These are phyloP conservation scores for Seira sanloemensis DNA, from an alignment of 2,888 invertebrate genomes.

Conservation along the genomic window DNA sequence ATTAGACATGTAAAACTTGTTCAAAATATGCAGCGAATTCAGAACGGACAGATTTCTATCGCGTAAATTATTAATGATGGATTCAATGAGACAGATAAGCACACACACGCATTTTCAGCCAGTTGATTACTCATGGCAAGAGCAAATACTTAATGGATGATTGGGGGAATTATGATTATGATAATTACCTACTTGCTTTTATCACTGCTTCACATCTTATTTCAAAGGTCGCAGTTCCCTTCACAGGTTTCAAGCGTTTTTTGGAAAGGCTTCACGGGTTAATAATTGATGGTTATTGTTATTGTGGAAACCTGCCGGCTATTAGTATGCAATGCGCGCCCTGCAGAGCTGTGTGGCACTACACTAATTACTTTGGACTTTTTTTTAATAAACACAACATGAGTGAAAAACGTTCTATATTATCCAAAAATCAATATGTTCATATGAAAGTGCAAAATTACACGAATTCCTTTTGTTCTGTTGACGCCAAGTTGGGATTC, in stretches of 20 bases:
- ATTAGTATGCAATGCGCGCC: neutral
- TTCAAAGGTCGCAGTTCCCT: neutral
- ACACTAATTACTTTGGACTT: slow-evolving; percentile 4
- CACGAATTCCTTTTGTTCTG: neutral
- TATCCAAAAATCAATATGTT: neutral
- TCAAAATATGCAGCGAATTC: neutral
- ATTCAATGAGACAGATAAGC: neutral
- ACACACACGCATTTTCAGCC: neutral
- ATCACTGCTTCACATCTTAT: neutral
- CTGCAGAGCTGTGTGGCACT: neutral
- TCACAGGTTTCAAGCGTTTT: neutral
- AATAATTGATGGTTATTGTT: too few relatives aligned
- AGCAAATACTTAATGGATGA: neutral
- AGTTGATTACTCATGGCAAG: neutral
- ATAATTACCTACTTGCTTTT: neutral
- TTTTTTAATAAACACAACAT: neutral
- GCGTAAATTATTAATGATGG: neutral
- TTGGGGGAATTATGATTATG: neutral
- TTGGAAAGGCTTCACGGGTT: neutral
- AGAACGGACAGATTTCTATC: neutral
- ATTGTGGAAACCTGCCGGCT: neutral
- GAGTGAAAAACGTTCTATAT: neutral
- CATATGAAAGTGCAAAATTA: neutral
- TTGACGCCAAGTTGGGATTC: neutral
- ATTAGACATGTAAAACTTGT: neutral